Evolutionary conservation across 2,113 vertebrate species (phyloP).

Genomic region (Pseudopipra pipra): DNA sequence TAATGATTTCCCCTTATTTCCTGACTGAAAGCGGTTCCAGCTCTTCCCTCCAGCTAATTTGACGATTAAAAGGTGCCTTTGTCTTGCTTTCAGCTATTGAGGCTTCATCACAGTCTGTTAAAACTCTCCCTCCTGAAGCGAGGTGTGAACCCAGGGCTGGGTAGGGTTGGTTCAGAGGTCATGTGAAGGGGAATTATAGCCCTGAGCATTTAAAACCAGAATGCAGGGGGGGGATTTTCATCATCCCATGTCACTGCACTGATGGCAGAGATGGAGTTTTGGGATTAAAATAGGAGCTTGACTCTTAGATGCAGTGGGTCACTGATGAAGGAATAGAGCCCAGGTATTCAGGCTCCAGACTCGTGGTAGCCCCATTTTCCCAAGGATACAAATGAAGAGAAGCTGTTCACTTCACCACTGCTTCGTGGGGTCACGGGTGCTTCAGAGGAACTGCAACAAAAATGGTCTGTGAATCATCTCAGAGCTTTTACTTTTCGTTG

Average conservation of each 20-base stretch:
- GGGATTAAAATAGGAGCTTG: neutral
- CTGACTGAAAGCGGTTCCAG: slow-evolving; percentile 35
- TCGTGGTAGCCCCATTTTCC: neutral
- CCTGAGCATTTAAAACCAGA: neutral
- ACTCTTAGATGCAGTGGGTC: neutral
- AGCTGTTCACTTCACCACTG: neutral
- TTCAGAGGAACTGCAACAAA: neutral
- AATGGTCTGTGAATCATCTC: neutral
- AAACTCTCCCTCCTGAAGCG: neutral
- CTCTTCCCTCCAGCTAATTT: slow-evolving; percentile 56
- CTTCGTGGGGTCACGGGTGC: accelerated
- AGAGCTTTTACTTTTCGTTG: neutral
- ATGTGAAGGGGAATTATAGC: slow-evolving; percentile 24
- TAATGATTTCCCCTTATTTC: slow-evolving; percentile 61
- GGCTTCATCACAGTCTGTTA: slow-evolving; percentile 11
- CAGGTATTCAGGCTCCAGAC: neutral
- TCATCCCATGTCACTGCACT: neutral
- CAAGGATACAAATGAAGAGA: neutral
- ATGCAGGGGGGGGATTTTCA: neutral
- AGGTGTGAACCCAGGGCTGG: slow-evolving; percentile 25
- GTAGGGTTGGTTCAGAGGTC: slow-evolving; percentile 23
- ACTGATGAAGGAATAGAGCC: neutral
- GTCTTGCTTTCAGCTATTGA: slow-evolving; percentile 60
- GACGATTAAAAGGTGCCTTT: slow-evolving; percentile 51
- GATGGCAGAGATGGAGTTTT: neutral